These are phyloP conservation scores for Rhea americana DNA, from an alignment of 2,113 vertebrate species.

Conservation along the genomic window DNA sequence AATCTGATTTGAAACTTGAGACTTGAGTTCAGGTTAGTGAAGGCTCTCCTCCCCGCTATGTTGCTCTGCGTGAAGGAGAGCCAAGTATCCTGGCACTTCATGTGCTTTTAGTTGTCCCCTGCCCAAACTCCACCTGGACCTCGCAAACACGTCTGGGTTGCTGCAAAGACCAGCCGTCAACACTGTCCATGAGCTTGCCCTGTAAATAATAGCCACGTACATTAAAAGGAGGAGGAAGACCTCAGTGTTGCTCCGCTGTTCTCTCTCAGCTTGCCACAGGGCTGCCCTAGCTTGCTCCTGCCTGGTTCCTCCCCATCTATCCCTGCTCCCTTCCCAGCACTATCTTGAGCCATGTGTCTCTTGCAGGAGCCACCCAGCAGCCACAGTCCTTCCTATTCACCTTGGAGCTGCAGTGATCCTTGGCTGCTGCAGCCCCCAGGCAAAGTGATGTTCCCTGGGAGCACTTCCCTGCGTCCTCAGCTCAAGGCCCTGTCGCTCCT, in stretches of 20 bases:
- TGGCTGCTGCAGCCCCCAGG: background rate
- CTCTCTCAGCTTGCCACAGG: background rate
- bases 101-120: background rate
- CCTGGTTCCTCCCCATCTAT: background rate
- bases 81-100: background rate
- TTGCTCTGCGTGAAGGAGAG: background rate
- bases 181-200: background rate
- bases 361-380: background rate
- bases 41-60: background rate
- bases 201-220: background rate
- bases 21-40: background rate
- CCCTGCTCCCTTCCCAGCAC: background rate
- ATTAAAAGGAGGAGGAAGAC: background rate
- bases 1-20: background rate
- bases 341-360: background rate
- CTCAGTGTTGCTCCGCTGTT: background rate
- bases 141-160: background rate
- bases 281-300: background rate
- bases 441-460: background rate
- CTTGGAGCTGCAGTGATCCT: background rate
- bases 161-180: background rate
- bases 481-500: background rate
- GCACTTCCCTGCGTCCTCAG: background rate
- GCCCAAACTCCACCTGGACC: background rate
- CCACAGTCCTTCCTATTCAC: no score